Conservation (phyloP, 2,797 vertebrate genomes). For the Synanceia verrucosa region DNA sequence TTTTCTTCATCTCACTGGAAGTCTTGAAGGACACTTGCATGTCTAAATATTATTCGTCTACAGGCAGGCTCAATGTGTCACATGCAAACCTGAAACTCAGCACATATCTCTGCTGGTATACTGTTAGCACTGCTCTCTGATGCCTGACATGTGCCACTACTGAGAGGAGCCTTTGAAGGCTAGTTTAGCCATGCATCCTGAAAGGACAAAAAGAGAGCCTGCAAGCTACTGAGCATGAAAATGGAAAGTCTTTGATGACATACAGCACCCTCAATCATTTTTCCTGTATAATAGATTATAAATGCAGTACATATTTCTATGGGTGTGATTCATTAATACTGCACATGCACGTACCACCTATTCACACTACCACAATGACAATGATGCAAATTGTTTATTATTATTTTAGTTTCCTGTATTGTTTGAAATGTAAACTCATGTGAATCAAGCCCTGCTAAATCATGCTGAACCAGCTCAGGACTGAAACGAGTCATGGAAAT, state of each 20-base stretch:
- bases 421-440: not conserved
- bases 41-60: not conserved
- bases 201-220: not conserved
- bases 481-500: not conserved
- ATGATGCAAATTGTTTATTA: not conserved
- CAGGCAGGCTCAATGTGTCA: not conserved
- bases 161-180: constrained; percentile 4
- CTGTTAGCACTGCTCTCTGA: constrained; percentile 1
- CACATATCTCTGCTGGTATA: not conserved
- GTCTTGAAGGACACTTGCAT: not conserved
- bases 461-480: not conserved
- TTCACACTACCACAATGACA: not conserved
- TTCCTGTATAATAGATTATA: no score
- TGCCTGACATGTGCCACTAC: constrained; percentile 10
- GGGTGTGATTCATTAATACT: not conserved
- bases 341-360: not conserved
- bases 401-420: not conserved
- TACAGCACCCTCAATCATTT: not conserved
- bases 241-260: not conserved
- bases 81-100: constrained; percentile 8
- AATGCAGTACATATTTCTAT: not conserved
- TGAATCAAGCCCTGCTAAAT: not conserved
- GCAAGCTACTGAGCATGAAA: not conserved
- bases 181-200: constrained; percentile 12
- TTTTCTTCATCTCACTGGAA: no score